A percentile compares a stretch with the other conserved stretches of the same genome.
Evolutionary conservation across 2,888 invertebrate species (phyloP).

Genomic region (Epinotia brunnichana): DNA sequence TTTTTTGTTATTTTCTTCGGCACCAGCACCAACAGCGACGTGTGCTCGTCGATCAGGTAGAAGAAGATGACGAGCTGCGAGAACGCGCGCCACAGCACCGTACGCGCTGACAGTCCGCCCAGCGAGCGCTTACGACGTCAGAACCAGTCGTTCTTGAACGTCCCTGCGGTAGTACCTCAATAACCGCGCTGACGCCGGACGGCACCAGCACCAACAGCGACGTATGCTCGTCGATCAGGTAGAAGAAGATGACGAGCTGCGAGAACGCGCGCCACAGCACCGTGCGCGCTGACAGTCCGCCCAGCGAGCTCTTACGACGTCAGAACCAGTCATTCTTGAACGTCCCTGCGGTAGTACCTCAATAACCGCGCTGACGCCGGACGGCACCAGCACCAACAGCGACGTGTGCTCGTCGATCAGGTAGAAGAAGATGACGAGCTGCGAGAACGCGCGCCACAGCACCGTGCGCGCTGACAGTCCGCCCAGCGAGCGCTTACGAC

Average conservation of each 20-base stretch:
- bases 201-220: slow-evolving; percentile 95
- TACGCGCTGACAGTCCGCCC: slow-evolving; percentile 94
- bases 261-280: slow-evolving; percentile 97
- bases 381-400: slow-evolving; percentile 92
- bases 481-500: slow-evolving; percentile 91
- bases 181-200: slow-evolving; percentile 92
- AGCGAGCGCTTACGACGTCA: slow-evolving; percentile 86
- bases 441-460: slow-evolving; percentile 97
- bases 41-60: too few species aligned
- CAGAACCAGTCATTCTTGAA: too few species aligned
- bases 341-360: slow-evolving; percentile 88
- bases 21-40: too few species aligned
- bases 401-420: slow-evolving; percentile 96
- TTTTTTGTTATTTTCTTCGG: too few species aligned
- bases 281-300: slow-evolving; percentile 93
- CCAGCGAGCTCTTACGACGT: slow-evolving; percentile 87
- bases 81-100: slow-evolving; percentile 96
- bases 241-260: slow-evolving; percentile 91
- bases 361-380: slow-evolving; percentile 94
- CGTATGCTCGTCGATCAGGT: slow-evolving; percentile 95
- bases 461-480: slow-evolving; percentile 95
- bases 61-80: slow-evolving; percentile 90
- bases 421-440: slow-evolving; percentile 95
- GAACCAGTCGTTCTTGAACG: too few species aligned
- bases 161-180: slow-evolving; percentile 89